Conservation (phyloP, 2,113 vertebrate genomes). For the Caretta caretta region DNA sequence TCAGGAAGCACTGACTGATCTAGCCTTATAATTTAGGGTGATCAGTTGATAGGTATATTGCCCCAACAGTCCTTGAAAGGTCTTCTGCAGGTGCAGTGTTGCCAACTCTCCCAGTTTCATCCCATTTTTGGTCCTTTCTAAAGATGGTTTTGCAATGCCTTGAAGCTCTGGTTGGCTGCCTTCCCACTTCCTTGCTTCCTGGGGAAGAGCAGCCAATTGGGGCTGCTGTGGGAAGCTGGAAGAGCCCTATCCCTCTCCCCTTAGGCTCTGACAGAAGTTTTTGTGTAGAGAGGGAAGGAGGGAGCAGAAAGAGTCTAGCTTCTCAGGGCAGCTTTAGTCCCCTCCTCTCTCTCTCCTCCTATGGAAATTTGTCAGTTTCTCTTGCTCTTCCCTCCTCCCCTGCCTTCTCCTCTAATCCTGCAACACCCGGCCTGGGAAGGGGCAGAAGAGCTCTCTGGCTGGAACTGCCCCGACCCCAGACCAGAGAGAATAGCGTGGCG, state of each 20-base stretch:
- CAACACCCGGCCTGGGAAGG: neutral
- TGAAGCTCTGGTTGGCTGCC: neutral
- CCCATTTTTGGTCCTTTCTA: neutral
- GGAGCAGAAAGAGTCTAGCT: neutral
- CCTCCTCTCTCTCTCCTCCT: neutral
- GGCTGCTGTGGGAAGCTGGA: neutral
- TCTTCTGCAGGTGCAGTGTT: neutral
- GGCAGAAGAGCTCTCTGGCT: accelerated
- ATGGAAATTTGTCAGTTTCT: neutral
- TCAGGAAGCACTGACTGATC: neutral
- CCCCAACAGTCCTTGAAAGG: neutral
- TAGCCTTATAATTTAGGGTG: neutral
- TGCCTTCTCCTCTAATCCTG: neutral
- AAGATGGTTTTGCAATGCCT: neutral
- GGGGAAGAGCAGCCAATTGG: neutral
- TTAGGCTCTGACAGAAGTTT: neutral
- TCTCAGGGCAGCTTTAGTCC: neutral
- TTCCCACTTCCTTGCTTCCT: neutral
- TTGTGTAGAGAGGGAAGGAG: neutral
- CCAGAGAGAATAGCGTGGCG: neutral
- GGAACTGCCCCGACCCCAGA: neutral
- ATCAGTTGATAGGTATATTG: neutral
- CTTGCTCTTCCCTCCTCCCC: neutral
- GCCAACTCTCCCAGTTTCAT: neutral
- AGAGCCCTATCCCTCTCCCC: neutral